Conservation (phyloP, 2,113 vertebrate species). For the Pleuronectes platessa region DNA sequence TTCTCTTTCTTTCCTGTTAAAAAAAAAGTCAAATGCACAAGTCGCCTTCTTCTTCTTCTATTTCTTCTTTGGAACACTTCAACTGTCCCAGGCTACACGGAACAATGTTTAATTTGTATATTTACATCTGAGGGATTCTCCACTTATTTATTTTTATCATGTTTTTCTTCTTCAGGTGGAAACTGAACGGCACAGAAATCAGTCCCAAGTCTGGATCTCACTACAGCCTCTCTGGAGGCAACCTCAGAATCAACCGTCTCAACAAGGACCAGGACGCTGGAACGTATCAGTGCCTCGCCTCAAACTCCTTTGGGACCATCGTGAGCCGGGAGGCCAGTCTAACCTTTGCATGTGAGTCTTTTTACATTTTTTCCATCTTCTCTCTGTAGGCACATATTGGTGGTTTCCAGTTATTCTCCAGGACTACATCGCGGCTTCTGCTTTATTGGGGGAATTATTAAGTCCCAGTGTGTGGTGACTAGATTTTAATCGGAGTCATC, state of each 20-base stretch:
- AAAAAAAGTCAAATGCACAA: constrained; percentile 36
- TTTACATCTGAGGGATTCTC: constrained; percentile 25
- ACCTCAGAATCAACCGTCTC: constrained; percentile 91
- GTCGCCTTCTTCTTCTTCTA: constrained; percentile 16
- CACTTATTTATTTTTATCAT: neutral
- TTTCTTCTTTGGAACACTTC: constrained; percentile 13
- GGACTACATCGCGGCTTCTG: constrained; percentile 28
- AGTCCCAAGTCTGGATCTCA: constrained; percentile 88
- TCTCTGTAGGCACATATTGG: constrained; percentile 26
- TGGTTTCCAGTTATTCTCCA: constrained; percentile 7
- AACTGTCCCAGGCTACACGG: neutral
- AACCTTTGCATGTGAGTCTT: constrained; percentile 95
- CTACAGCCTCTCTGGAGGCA: constrained; percentile 92
- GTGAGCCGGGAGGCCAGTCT: constrained; percentile 93
- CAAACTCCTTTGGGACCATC: constrained; percentile 93
- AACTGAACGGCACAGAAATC: constrained; percentile 91
- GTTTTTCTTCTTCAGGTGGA: constrained; percentile 86
- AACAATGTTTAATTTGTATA: constrained; percentile 28
- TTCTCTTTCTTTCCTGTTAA: constrained; percentile 34
- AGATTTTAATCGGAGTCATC: constrained; percentile 16
- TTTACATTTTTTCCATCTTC: neutral
- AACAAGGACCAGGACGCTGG: constrained; percentile 92
- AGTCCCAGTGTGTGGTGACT: constrained; percentile 27
- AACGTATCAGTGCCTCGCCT: constrained; percentile 94
- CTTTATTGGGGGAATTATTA: constrained; percentile 43